Base-by-base conservation (phyloP, 2,113 vertebrate genomes). In the Sphaerodactylus townsendi region DNA sequence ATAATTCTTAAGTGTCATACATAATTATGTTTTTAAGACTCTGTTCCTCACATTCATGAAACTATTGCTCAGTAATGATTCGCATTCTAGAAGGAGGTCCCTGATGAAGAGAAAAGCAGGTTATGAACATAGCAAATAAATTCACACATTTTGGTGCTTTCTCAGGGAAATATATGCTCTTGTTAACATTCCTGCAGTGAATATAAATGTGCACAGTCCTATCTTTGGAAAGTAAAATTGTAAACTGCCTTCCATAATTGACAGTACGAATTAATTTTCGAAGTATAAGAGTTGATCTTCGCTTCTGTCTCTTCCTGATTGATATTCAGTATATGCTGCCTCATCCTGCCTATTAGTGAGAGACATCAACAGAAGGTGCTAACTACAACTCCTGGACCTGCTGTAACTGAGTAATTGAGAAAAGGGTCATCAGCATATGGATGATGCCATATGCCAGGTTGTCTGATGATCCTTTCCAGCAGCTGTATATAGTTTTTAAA, bases 181-280 rank as follows among this genome's bases (percentile, higher is more conserved):
- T 84, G 13, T 70, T 70, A 84, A 70, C 10, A 70, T 44, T 59
- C 19, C 37, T 69, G 10, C 30, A 56, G 5, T 56, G 19, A 56
- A 76, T 77, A 25, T 48, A 33, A 53, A 39, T 53, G 73, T 25
- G 28, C 13, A 56, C 10, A 23, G 66, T 33, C 59, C 35, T n/a
- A n/a, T 44, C 9, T 56, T 74, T 82, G 33, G 46, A 82, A 64
- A 82, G 70, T 74, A 82, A n/a, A 17, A 41, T 56, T 70, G 30
- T 59, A 44, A 44, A 64, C 3, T 10, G 19, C 35, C 37, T 37
- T 77, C 48, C 13, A 14, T 77, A 70, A 69, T 10, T 70, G 37
- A 77, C 30, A 84, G 15, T 76, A 33, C 64, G 79, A 72, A 56
- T 66, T 10, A 10, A 30, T 79, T 92, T 87, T 81, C 65, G 33